Evolutionary conservation across 2,797 vertebrate genomes (phyloP).

Genomic region (Microctenopoma stevenorrisi): DNA sequence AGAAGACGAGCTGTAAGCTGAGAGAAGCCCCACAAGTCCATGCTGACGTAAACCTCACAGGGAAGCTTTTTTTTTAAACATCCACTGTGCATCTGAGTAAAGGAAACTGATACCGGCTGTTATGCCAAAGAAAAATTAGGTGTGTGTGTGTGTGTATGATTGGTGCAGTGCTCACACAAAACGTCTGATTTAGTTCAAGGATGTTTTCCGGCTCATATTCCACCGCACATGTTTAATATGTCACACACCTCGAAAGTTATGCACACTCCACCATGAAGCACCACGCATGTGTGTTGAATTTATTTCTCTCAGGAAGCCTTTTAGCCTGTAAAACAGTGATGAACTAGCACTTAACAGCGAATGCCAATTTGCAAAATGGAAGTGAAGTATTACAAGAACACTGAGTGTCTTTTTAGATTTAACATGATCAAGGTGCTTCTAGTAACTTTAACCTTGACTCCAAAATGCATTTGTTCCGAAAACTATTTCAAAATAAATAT

Average conservation of each 20-base stretch:
- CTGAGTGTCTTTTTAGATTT: constrained; percentile 21
- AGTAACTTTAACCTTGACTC: constrained; percentile 38
- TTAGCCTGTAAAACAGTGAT: constrained; percentile 47
- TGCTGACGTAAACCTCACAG: constrained; percentile 73
- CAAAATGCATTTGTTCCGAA: constrained; percentile 16
- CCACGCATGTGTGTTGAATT: background rate
- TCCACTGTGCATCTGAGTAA: constrained; percentile 30
- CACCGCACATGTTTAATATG: constrained; percentile 23
- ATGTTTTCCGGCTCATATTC: constrained; percentile 21
- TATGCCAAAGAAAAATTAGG: background rate
- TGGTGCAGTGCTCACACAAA: constrained; percentile 6
- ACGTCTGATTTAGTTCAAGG: constrained; percentile 19
- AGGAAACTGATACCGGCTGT: constrained; percentile 25
- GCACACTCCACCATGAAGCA: background rate
- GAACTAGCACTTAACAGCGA: constrained; percentile 28
- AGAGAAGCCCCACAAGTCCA: constrained; percentile 50
- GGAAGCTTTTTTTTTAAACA: constrained; percentile 51
- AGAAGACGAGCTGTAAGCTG: constrained; percentile 18
- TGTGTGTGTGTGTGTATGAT: background rate
- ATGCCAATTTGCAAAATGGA: constrained; percentile 52
- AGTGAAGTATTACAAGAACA: constrained; percentile 39
- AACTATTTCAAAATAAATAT: constrained; percentile 4
- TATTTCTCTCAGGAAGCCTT: constrained; percentile 8
- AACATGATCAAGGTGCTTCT: constrained; percentile 22
- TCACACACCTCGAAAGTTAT: constrained; percentile 2